A percentile compares a stretch with the other conserved stretches of the same genome.
Conservation (phyloP, 2,888 invertebrate genomes). For the Drosophila pseudotakahashii region DNA sequence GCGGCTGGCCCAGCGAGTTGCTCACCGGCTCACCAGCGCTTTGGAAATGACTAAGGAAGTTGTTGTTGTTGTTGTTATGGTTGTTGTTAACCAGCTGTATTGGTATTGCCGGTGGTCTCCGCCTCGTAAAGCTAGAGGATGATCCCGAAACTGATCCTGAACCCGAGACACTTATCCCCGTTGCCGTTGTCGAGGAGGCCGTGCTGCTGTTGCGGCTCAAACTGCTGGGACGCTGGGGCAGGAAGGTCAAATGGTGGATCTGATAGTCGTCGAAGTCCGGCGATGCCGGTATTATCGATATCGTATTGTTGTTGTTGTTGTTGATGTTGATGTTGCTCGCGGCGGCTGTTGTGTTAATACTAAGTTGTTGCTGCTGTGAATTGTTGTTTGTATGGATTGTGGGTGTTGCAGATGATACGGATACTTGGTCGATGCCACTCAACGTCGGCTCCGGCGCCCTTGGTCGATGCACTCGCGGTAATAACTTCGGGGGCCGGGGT, state of each 20-base stretch:
- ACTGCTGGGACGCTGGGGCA: constrained; percentile 80
- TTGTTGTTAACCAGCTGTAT: constrained; percentile 6
- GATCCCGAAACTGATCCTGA: constrained; percentile 57
- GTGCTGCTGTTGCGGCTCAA: constrained; percentile 82
- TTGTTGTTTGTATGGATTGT: constrained; percentile 40
- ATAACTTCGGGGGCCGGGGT: constrained; percentile 90
- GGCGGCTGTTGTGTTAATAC: constrained; percentile 55
- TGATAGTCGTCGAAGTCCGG: constrained; percentile 79
- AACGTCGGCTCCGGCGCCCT: constrained; percentile 87
- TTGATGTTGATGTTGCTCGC: constrained; percentile 32
- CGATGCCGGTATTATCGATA: constrained; percentile 69
- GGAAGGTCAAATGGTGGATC: constrained; percentile 81
- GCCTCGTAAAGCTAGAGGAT: constrained; percentile 81
- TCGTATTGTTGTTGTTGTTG: constrained; percentile 50
- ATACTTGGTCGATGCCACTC: constrained; percentile 53
- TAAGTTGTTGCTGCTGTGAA: constrained; percentile 64
- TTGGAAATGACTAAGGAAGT: constrained; percentile 83
- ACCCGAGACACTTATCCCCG: constrained; percentile 39
- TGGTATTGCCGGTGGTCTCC: constrained; percentile 42
- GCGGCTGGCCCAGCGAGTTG: constrained; percentile 74
- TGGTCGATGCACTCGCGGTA: constrained; percentile 88
- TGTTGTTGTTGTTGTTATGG: constrained; percentile 55
- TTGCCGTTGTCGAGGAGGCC: constrained; percentile 78
- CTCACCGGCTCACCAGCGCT: constrained; percentile 77
- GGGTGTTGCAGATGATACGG: constrained; percentile 46